Conservation (phyloP, 1,140 invertebrate species). For the Polypedilum pembai region DNA sequence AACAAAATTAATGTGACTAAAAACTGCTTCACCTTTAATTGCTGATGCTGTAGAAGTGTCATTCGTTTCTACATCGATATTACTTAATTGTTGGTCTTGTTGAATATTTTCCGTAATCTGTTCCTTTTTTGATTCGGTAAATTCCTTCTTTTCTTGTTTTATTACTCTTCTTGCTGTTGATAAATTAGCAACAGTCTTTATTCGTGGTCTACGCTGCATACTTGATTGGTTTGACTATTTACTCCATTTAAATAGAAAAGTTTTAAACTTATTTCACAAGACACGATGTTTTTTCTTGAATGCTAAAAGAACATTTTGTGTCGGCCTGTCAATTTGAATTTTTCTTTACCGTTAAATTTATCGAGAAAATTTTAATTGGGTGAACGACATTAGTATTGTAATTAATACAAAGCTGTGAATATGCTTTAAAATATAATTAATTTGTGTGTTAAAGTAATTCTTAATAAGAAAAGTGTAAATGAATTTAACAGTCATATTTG, state of each 20-base stretch:
- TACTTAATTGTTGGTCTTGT: not conserved
- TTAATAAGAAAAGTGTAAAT: too few species aligned
- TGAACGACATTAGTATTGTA: too few species aligned
- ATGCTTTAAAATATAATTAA: too few species aligned
- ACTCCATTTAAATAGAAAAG: not conserved
- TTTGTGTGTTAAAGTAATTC: too few species aligned
- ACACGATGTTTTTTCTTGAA: not conserved
- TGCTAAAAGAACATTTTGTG: too few species aligned
- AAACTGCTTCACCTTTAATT: not conserved
- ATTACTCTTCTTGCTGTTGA: not conserved
- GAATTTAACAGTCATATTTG: too few species aligned
- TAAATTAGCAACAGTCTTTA: not conserved
- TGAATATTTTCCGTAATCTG: not conserved
- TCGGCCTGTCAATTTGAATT: too few species aligned
- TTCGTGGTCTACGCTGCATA: not conserved
- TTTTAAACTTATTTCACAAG: not conserved
- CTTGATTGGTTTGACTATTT: not conserved
- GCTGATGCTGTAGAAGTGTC: too few species aligned
- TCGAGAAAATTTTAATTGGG: too few species aligned
- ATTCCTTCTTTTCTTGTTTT: not conserved
- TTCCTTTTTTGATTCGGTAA: not conserved
- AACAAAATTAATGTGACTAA: not conserved
- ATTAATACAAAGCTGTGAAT: too few species aligned
- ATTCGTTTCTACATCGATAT: not conserved
- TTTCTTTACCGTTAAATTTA: too few species aligned